Evolutionary conservation across 2,113 vertebrate species (phyloP).

Genomic region (Lanius ludovicianus): DNA sequence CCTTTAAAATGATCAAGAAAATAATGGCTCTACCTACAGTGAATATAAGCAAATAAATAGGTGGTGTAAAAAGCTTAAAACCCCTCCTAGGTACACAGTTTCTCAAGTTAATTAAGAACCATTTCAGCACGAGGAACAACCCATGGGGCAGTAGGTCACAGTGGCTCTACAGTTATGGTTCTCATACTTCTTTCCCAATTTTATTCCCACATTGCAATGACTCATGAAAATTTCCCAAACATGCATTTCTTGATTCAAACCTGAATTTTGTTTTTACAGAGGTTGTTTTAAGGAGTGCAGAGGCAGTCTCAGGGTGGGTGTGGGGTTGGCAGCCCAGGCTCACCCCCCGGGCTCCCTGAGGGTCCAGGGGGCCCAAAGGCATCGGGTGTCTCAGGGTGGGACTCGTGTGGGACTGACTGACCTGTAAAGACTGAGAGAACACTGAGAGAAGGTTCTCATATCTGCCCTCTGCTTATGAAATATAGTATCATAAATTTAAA

Average conservation of each 20-base stretch:
- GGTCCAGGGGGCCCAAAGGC: not conserved
- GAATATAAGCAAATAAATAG: not conserved
- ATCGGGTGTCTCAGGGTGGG: fast-evolving
- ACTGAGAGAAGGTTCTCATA: not conserved
- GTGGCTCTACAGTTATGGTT: fast-evolving
- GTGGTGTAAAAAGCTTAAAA: not conserved
- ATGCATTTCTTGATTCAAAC: not conserved
- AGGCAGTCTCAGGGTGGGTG: fast-evolving
- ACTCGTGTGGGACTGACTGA: fast-evolving
- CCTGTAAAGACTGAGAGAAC: not conserved
- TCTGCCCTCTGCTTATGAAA: not conserved
- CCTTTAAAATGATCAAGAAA: not conserved
- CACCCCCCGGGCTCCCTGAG: fast-evolving
- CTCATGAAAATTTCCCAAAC: not conserved
- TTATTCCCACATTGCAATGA: not conserved
- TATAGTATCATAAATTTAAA: not conserved
- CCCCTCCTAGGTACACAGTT: not conserved
- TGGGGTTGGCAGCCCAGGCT: not conserved
- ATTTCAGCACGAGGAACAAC: not conserved
- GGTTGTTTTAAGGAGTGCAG: not conserved
- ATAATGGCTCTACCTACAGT: not conserved
- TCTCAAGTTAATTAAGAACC: not conserved
- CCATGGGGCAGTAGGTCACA: not conserved
- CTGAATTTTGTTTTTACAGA: not conserved
- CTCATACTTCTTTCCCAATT: not conserved